These are phyloP conservation scores for Lycorma delicatula DNA, from an alignment of 1,140 invertebrate genomes.

Conservation along the genomic window DNA sequence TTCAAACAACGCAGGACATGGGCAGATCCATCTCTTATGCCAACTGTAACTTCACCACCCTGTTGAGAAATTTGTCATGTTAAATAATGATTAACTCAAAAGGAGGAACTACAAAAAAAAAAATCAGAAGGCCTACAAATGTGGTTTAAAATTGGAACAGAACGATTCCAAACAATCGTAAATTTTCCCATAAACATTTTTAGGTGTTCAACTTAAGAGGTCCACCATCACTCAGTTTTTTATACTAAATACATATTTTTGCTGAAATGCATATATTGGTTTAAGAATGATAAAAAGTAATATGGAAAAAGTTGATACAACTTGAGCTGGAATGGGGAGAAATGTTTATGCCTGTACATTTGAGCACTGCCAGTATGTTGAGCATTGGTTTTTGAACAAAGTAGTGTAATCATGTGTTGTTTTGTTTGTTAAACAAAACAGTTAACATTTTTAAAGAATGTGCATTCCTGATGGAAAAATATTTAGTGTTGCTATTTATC, in stretches of 20 bases:
- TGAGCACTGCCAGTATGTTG: too few species aligned
- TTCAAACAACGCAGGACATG: slow-evolving; percentile 71
- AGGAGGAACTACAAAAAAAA: neutral
- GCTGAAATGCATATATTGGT: too few species aligned
- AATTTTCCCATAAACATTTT: slow-evolving; percentile 3
- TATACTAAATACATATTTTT: neutral
- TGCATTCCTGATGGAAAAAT: too few species aligned
- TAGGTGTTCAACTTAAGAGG: neutral
- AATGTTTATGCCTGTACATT: too few species aligned
- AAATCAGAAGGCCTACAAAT: neutral
- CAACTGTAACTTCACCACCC: slow-evolving; percentile 59
- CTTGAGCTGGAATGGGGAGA: too few species aligned
- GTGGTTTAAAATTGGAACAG: neutral
- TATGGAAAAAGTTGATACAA: too few species aligned
- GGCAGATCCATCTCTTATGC: slow-evolving; percentile 63
- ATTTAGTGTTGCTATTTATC: too few species aligned
- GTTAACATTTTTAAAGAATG: too few species aligned
- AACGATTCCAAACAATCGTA: neutral
- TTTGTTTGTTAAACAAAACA: too few species aligned
- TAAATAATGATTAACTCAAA: slow-evolving; percentile 6
- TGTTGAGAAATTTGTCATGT: slow-evolving; percentile 26
- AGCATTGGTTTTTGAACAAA: too few species aligned
- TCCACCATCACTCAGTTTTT: neutral
- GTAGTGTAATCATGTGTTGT: too few species aligned
- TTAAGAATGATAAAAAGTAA: too few species aligned